Conservation (phyloP, 1,140 invertebrate genomes). For the Asobara japonica region DNA sequence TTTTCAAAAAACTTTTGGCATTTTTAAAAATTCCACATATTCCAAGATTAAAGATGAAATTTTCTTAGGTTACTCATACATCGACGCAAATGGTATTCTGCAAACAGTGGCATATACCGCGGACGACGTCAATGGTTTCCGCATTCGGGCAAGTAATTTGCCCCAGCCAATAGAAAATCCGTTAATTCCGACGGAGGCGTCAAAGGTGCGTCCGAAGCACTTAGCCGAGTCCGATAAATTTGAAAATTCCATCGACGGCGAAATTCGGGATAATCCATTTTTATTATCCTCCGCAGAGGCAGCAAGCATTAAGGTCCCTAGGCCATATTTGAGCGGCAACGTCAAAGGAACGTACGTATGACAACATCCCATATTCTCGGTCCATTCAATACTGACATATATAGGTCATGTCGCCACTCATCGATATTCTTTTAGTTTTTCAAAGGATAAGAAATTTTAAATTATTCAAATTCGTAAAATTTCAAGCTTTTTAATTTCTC, state of each 20-base stretch:
- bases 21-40: not conserved
- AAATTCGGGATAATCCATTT: conserved; percentile 41
- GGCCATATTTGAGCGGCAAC: not conserved
- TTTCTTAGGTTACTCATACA: conserved; percentile 61
- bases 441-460: too few species aligned
- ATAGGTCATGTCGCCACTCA: too few species aligned
- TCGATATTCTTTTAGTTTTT: too few species aligned
- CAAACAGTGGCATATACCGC: conserved; percentile 61
- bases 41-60: not conserved
- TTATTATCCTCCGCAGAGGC: conserved; percentile 44
- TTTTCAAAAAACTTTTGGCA: too few species aligned
- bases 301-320: conserved; percentile 43
- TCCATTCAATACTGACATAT: too few species aligned
- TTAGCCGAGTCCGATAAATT: conserved; percentile 40
- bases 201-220: conserved; percentile 54
- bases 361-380: too few species aligned
- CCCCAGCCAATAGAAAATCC: conserved; percentile 54
- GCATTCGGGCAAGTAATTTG: conserved; percentile 67
- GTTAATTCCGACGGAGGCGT: conserved; percentile 46
- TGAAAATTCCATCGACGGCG: conserved; percentile 19
- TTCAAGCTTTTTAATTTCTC: too few species aligned
- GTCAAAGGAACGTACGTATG: not conserved
- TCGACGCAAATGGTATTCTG: conserved; percentile 64
- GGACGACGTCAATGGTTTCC: conserved; percentile 66
- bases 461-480: too few species aligned